Evolutionary conservation across 2,113 vertebrate species (phyloP).

Genomic region (Castor canadensis): DNA sequence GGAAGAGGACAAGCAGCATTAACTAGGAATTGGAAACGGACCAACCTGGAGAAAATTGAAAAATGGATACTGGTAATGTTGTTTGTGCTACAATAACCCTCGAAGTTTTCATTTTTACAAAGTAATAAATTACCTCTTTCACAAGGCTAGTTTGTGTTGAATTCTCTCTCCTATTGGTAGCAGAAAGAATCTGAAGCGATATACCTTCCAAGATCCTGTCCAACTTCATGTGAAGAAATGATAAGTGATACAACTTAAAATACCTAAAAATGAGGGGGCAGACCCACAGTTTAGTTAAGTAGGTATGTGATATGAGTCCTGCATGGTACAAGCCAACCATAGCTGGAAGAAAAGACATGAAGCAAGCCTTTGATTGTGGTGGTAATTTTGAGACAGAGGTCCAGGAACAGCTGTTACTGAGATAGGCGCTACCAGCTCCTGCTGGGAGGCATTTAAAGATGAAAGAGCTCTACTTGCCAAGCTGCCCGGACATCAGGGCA

Average conservation of each 20-base stretch:
- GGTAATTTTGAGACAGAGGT: not conserved
- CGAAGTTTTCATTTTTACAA: not conserved
- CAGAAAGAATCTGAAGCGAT: not conserved
- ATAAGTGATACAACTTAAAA: conserved; percentile 11
- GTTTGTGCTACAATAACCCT: not conserved
- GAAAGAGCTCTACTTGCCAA: not conserved
- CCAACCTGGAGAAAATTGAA: not conserved
- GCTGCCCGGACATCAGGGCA: not conserved
- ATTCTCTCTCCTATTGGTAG: not conserved
- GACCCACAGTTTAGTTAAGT: not conserved
- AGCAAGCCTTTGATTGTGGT: not conserved
- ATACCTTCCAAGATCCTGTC: not conserved
- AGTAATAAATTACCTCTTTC: not conserved
- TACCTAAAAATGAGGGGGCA: not conserved
- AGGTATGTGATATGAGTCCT: not conserved
- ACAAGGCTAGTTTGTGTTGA: not conserved
- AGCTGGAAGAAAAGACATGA: not conserved
- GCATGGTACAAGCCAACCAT: not conserved
- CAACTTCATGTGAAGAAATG: not conserved
- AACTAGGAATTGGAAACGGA: not conserved
- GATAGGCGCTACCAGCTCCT: not conserved
- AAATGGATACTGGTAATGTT: not conserved
- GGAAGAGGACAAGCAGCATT: not conserved
- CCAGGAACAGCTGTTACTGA: conserved; percentile 9
- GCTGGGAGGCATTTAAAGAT: conserved; percentile 45